Conservation (phyloP, 2,888 invertebrate species). For the Allacma fusca region DNA sequence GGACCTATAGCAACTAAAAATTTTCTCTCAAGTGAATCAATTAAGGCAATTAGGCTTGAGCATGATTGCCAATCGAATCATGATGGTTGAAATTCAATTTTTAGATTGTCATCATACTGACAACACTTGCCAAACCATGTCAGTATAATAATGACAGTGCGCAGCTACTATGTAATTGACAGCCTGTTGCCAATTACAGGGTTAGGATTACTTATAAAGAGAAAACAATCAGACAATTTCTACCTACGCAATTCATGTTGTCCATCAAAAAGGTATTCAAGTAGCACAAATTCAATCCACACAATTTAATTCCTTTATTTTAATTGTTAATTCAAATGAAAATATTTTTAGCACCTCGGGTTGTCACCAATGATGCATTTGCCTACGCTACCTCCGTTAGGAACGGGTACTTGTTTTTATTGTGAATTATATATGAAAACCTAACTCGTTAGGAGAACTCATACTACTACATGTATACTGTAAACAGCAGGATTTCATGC, state of each 20-base stretch:
- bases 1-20: background rate
- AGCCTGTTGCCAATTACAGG: slow-evolving; percentile 33
- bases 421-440: too few relatives aligned
- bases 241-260: background rate
- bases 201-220: background rate
- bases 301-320: too few relatives aligned
- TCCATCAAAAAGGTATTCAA: background rate
- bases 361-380: too few relatives aligned
- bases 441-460: too few relatives aligned
- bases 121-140: background rate
- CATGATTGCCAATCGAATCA: slow-evolving; percentile 34
- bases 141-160: background rate
- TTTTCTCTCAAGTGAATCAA: slow-evolving; percentile 8
- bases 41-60: background rate
- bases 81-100: slow-evolving; percentile 4
- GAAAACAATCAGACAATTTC: slow-evolving; percentile 19
- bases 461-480: too few relatives aligned
- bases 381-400: too few relatives aligned
- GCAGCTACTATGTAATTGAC: slow-evolving; percentile 13
- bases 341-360: too few relatives aligned
- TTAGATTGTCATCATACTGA: slow-evolving; percentile 9
- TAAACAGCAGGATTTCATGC: too few relatives aligned
- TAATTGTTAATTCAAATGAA: too few relatives aligned
- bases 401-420: too few relatives aligned
- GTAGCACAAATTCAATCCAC: background rate